Base-by-base conservation (phyloP, 2,797 vertebrate genomes). In the Microcaecilia unicolor region DNA sequence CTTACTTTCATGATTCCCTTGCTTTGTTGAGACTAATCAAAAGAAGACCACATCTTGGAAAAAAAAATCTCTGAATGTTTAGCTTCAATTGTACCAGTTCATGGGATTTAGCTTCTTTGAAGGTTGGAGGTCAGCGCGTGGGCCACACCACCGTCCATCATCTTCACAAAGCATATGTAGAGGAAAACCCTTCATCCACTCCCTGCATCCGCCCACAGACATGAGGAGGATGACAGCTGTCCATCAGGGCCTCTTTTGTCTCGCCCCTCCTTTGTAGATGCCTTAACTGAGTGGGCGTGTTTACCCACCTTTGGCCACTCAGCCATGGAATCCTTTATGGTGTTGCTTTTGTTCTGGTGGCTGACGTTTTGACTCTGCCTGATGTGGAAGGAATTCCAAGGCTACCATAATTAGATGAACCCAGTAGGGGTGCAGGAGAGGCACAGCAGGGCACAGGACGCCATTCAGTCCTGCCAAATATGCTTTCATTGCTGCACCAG, bases 111-210 rank as follows among this genome's bases (percentile, higher is more conserved):
- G 2, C 25, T 25, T 40, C n/a, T 49, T 10, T 9, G 8, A n/a
- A 58, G 67, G 76, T 74, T 70, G 74, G 54, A 63, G 74, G 69
- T 76, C 59, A 56, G 46, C 47, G 29, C 19, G 2, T 42, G 37
- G 58, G 41, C 47, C 34, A 10, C 12, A 4, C 33, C 47, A 25
- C 45, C 31, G 43, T 50, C 54, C 4, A 3, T 74, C 53, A 58
- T 23, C 37, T 56, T 41, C 18, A 17, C 14, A 48, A 37, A 26
- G 19, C 24, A 24, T 28, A 20, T 20, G 25, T 40, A n/a, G 36
- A n/a, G 36, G 28, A 8, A 18, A 22, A 15, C 22, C 18, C 11
- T 5, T 22, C 28, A 55, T 53, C 58, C 61, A 70, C 32, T 35
- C 15, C 37, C 51, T 39, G 38, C 56, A 58, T 42, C 0, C 34